phyloP scores from a whole-genome alignment of 2,113 vertebrate species.

The crab-eating macaque (Macaca fascicularis) region DNA sequence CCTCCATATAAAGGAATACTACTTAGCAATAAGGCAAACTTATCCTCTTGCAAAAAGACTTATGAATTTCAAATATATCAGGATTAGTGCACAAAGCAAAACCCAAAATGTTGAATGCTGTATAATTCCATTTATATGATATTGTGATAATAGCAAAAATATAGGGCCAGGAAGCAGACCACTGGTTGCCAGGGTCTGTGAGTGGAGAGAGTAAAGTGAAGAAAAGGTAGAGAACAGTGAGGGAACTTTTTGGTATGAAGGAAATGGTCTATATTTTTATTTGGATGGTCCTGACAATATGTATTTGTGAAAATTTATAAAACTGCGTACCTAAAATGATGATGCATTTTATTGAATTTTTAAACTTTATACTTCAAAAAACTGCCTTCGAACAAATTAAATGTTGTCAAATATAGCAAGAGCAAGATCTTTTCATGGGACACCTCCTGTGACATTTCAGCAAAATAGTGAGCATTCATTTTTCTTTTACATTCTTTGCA shows the following conservation, averaged over 20 bases:
- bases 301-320: background rate
- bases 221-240: background rate
- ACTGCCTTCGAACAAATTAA: background rate
- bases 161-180: background rate
- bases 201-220: background rate
- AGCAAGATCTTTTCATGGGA: background rate
- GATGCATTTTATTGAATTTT: background rate
- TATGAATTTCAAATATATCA: background rate
- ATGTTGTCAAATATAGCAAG: background rate
- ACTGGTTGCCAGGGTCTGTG: background rate
- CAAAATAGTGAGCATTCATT: background rate
- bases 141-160: background rate
- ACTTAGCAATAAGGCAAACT: background rate
- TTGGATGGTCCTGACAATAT: background rate
- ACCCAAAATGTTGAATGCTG: accelerated
- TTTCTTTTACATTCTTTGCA: background rate
- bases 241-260: background rate
- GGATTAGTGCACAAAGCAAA: background rate
- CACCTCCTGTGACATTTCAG: background rate
- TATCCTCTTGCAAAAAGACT: background rate
- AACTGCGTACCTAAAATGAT: background rate
- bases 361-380: background rate
- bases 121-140: background rate
- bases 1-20: background rate
- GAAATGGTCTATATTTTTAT: background rate